A percentile compares a stretch with the other conserved stretches of the same genome.
Conservation (phyloP, 2,888 invertebrate genomes). For the Metopia argyrocephala region DNA sequence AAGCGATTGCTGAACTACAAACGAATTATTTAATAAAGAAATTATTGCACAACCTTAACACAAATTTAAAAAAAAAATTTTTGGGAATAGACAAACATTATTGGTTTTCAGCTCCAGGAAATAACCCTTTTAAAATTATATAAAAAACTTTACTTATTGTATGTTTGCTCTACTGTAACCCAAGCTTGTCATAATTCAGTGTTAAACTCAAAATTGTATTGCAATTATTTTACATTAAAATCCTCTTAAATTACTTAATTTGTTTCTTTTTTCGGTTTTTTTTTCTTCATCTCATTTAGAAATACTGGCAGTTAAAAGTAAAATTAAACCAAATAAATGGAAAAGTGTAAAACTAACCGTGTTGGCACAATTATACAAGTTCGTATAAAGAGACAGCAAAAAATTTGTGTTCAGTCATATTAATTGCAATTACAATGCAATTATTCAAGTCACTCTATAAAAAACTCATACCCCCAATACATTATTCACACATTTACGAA, state of each 20-base stretch:
- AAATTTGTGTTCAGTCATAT: conserved; percentile 65
- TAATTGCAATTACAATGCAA: conserved; percentile 77
- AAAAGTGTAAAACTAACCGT: conserved; percentile 28
- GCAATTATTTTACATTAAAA: conserved; percentile 69
- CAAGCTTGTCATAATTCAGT: conserved; percentile 45
- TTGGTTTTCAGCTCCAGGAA: conserved; percentile 10
- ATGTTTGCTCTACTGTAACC: conserved; percentile 12
- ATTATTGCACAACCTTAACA: too few relatives aligned
- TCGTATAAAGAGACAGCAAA: conserved; percentile 55
- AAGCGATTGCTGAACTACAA: too few relatives aligned
- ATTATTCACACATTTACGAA: conserved; percentile 5
- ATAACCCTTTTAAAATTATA: neutral
- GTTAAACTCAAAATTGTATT: conserved; percentile 53
- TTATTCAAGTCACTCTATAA: conserved; percentile 67
- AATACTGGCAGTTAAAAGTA: neutral
- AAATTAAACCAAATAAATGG: neutral
- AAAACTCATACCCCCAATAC: conserved; percentile 24
- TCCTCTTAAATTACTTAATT: conserved; percentile 76
- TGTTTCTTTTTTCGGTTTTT: conserved; percentile 36
- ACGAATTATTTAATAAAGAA: too few relatives aligned
- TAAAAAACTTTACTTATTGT: neutral
- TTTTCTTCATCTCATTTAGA: neutral
- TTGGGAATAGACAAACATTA: too few relatives aligned
- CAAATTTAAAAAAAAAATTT: neutral
- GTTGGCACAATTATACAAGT: conserved; percentile 54